Evolutionary conservation across 1,140 invertebrate genomes (phyloP).

Genomic region (Cydia pomonella): DNA sequence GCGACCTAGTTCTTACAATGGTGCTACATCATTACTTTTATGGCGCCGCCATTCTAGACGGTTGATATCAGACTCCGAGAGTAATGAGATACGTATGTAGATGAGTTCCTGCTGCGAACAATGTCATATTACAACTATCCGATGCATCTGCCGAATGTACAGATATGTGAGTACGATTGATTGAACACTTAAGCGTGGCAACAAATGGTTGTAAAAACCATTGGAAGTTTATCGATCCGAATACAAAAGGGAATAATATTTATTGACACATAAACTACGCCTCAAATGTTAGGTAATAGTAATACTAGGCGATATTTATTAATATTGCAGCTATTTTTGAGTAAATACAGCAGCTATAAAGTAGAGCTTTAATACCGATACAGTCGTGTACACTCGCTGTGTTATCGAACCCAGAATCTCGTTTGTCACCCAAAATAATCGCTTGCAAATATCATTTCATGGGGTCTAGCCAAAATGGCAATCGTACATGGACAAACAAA

Average conservation of each 20-base stretch:
- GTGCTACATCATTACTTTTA: constrained; percentile 22
- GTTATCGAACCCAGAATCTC: too few relatives aligned
- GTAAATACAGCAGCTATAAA: too few relatives aligned
- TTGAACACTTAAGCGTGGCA: constrained; percentile 6
- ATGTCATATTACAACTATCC: constrained; percentile 56
- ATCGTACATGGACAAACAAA: too few relatives aligned
- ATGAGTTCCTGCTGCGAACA: constrained; percentile 55
- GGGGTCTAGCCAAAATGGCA: too few relatives aligned
- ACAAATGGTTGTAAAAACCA: constrained; percentile 2
- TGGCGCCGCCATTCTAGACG: constrained; percentile 37
- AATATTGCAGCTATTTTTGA: too few relatives aligned
- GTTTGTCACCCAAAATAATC: too few relatives aligned
- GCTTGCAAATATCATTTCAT: too few relatives aligned
- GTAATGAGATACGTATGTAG: constrained; percentile 60
- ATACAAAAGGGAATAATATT: background rate
- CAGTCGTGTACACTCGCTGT: too few relatives aligned
- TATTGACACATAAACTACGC: background rate
- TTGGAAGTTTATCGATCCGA: background rate
- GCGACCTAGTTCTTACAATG: constrained; percentile 14
- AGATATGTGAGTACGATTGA: constrained; percentile 36
- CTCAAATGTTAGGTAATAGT: background rate
- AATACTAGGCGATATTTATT: background rate
- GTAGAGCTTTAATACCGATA: too few relatives aligned
- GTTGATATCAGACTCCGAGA: constrained; percentile 51
- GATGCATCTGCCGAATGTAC: constrained; percentile 45